A percentile compares a stretch with the other conserved stretches of the same genome.
These are phyloP conservation scores for Nebria brevicollis DNA, from an alignment of 2,888 invertebrate species.

Conservation along the genomic window DNA sequence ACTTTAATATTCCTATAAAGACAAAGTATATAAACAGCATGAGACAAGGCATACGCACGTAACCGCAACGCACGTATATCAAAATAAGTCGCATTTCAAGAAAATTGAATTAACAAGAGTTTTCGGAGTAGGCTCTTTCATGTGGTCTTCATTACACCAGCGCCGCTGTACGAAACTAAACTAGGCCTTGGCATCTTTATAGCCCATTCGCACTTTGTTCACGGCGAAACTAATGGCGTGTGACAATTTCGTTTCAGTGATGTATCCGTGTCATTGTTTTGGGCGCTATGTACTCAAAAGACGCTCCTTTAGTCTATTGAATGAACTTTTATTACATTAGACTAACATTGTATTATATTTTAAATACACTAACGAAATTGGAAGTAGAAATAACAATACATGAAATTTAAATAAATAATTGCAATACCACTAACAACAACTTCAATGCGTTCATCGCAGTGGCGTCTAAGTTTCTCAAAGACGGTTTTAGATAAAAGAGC, in stretches of 20 bases:
- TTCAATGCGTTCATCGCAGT: too few relatives aligned
- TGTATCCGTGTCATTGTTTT: not conserved
- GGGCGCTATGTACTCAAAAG: not conserved
- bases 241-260: not conserved
- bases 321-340: too few relatives aligned
- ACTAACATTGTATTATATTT: too few relatives aligned
- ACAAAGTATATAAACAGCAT: not conserved
- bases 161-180: not conserved
- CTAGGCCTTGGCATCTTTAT: not conserved
- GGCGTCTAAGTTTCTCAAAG: too few relatives aligned
- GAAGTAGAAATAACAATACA: too few relatives aligned
- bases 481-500: too few relatives aligned
- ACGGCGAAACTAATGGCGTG: not conserved
- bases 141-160: not conserved
- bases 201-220: conserved; percentile 1
- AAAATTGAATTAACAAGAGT: not conserved
- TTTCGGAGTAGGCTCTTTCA: not conserved
- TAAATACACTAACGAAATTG: too few relatives aligned
- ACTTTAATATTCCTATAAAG: too few relatives aligned
- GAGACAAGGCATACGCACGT: not conserved
- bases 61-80: not conserved
- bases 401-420: too few relatives aligned
- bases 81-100: not conserved
- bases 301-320: not conserved
- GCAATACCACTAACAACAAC: too few relatives aligned